phyloP scores from a whole-genome alignment of 2,113 vertebrate genomes.

The Nyctibius bracteatus region DNA sequence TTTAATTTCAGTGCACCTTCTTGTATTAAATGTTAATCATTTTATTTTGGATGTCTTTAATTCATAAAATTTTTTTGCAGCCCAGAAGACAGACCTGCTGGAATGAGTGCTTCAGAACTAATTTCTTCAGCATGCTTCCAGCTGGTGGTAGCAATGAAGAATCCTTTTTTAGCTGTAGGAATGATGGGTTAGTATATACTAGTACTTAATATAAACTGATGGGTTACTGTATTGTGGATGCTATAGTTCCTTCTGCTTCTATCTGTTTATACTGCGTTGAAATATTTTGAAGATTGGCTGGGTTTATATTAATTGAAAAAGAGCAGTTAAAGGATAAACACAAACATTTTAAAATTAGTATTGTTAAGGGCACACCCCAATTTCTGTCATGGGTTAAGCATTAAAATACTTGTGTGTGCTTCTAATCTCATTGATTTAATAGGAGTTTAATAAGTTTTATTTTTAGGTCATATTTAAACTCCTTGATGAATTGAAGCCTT shows the following conservation, averaged over 20 bases:
- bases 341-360: neutral
- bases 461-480: neutral
- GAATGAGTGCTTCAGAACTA: slow-evolving; percentile 59
- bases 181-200: slow-evolving; percentile 71
- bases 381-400: neutral
- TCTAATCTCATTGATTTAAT: neutral
- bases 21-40: neutral
- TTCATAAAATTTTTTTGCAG: slow-evolving; percentile 56
- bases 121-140: slow-evolving; percentile 47
- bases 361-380: neutral
- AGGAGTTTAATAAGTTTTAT: neutral
- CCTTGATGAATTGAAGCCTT: neutral
- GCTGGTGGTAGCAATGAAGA: slow-evolving; percentile 55
- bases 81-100: slow-evolving; percentile 67
- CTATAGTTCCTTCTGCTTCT: neutral
- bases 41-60: slow-evolving; percentile 14
- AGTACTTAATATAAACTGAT: neutral
- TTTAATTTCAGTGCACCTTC: neutral
- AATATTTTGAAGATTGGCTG: neutral
- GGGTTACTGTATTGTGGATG: neutral
- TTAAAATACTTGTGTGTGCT: neutral
- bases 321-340: neutral
- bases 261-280: neutral
- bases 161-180: slow-evolving; percentile 50
- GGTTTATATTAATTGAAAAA: neutral